phyloP scores from a whole-genome alignment of 2,113 vertebrate species.

The Entelurus aequoreus region DNA sequence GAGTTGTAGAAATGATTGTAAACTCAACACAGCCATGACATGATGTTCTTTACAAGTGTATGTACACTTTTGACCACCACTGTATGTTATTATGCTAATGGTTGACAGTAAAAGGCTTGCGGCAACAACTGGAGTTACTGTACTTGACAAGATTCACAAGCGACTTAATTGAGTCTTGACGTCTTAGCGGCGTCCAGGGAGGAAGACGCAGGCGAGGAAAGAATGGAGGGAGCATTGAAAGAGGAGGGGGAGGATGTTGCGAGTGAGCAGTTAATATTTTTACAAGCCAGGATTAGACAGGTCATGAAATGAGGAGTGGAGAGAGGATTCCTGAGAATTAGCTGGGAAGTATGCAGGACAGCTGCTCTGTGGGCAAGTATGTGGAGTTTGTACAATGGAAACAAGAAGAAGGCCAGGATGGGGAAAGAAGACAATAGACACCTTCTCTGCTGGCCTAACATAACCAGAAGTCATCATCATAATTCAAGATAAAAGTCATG shows the following conservation, averaged over 20 bases:
- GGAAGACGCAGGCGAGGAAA: slow-evolving; percentile 30
- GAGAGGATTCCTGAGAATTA: slow-evolving; percentile 52
- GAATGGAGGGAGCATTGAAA: slow-evolving; percentile 16
- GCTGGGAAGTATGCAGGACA: slow-evolving; percentile 35
- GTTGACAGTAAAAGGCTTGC: slow-evolving; percentile 12
- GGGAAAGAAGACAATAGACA: slow-evolving; percentile 2
- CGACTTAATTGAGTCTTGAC: slow-evolving; percentile 57
- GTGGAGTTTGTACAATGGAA: slow-evolving; percentile 32
- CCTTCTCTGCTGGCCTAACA: no score
- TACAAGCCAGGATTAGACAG: slow-evolving; percentile 66
- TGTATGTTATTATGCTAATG: no score
- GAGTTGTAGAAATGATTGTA: no score
- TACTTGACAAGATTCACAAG: slow-evolving; percentile 33
- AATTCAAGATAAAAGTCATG: no score
- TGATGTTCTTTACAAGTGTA: no score
- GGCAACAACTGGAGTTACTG: slow-evolving; percentile 19
- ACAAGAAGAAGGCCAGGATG: slow-evolving; percentile 23
- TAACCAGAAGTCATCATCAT: no score
- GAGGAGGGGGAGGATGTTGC: slow-evolving; percentile 36
- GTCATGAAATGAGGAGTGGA: slow-evolving; percentile 56
- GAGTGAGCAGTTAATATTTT: slow-evolving; percentile 64
- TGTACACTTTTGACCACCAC: no score
- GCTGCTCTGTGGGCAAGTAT: slow-evolving; percentile 57
- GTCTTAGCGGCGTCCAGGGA: slow-evolving; percentile 38
- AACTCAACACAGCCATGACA: no score